Evolutionary conservation across 2,797 vertebrate species (phyloP).

Genomic region (Hyperoplus lanceolatus): DNA sequence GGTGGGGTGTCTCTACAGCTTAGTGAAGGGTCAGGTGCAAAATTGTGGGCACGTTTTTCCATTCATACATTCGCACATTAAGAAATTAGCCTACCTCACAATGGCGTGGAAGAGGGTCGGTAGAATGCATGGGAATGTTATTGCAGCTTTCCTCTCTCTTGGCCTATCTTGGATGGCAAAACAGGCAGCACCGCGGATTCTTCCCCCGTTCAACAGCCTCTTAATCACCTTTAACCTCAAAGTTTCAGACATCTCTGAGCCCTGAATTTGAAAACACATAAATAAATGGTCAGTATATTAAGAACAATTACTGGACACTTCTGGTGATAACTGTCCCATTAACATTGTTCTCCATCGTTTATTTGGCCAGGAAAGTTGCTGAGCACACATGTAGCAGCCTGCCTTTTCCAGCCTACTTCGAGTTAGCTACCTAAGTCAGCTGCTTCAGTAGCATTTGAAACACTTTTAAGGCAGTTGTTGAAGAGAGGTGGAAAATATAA

Average conservation of each 20-base stretch:
- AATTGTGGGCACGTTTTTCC: background rate
- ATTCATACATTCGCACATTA: background rate
- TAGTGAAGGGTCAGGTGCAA: background rate
- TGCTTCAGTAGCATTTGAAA: background rate
- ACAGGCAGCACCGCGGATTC: background rate
- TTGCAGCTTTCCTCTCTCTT: background rate
- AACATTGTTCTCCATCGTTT: background rate
- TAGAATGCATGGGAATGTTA: background rate
- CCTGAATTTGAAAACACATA: conserved; percentile 7
- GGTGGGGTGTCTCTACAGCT: background rate
- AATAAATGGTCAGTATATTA: too few relatives aligned
- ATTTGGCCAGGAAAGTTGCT: background rate
- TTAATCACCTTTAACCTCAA: background rate
- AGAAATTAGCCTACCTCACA: conserved; percentile 22
- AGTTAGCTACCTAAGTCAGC: background rate
- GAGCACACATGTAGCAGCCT: background rate
- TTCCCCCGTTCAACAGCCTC: background rate
- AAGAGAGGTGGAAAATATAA: background rate
- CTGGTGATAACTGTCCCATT: too few relatives aligned
- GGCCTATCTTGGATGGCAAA: background rate
- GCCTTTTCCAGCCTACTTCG: too few relatives aligned
- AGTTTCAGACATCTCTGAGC: conserved; percentile 18
- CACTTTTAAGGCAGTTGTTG: background rate
- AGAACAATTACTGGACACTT: background rate
- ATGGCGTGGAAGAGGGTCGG: background rate